Evolutionary conservation across 2,113 vertebrate genomes (phyloP), one percentile per base, ranked within the genome.

Genomic region (Myrmophylax atrothorax): DNA sequence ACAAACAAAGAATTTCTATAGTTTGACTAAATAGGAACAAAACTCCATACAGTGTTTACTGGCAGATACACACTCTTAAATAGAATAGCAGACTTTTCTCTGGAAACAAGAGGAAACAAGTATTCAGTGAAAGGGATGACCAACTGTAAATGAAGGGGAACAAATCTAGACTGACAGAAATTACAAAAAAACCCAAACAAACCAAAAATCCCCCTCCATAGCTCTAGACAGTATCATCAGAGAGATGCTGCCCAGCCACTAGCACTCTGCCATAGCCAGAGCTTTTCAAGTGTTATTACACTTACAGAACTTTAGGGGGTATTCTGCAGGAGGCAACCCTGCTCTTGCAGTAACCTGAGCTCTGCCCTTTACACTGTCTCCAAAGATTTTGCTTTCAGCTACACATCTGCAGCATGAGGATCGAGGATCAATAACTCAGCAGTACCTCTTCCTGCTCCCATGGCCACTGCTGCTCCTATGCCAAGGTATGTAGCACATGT

Each of bases 261-360:
- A 88, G 37, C 25, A 66, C 23, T 26, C 75, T 24, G 33, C 23
- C 8, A 0, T 26, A 6, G 47, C 17, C 52, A 26, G 29, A 18
- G 20, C 9, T 77, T 62, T 75, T 29, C 23, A 23, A 49, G 44
- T 0, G 0, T 19, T 24, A 9, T 6, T 37, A 44, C 4, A 17
- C 13, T 60, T 38, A 31, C 8, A 69, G 13, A 56, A 74, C 11
- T 33, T 22, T 2, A 46, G 35, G 49, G 13, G 33, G 37, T 25
- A 9, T 53, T 67, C 49, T 77, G 40, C 13, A 40, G 59, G 64
- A 88, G 22, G 29, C 18, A 17, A 25, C 33, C 29, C 14, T 78
- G 60, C 50, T 59, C 55, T 31, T 35, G 49, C 35, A 92, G 70
- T 2, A 4, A 22, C 38, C 42, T 7, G 10, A 22, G n/a, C 28